phyloP scores from a whole-genome alignment of 2,113 vertebrate genomes.

The Stigmatopora argus region DNA sequence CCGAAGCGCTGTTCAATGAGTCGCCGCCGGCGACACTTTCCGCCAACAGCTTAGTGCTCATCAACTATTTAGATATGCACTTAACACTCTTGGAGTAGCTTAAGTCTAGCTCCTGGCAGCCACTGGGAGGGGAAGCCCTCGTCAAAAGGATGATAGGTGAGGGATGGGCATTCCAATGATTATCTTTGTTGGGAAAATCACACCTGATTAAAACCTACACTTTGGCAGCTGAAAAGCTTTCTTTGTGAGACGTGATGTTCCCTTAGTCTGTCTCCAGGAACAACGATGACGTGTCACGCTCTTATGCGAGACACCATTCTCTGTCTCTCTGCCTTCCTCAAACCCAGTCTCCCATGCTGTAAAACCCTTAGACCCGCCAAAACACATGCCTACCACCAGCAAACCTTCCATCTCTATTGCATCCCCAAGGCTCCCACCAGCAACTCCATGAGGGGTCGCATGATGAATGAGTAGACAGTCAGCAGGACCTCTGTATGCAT shows the following conservation, averaged over 20 bases:
- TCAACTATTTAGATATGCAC: slow-evolving; percentile 71
- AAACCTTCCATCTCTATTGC: slow-evolving; percentile 72
- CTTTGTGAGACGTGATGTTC: neutral
- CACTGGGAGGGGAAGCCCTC: slow-evolving; percentile 28
- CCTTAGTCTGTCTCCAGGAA: slow-evolving; percentile 32
- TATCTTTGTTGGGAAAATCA: slow-evolving; percentile 13
- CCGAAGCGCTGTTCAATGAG: slow-evolving; percentile 50
- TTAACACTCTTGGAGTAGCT: slow-evolving; percentile 60
- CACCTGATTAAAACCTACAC: slow-evolving; percentile 10
- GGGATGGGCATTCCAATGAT: neutral
- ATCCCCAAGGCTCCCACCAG: slow-evolving; percentile 82
- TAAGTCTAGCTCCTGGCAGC: slow-evolving; percentile 38
- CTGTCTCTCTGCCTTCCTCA: slow-evolving; percentile 6
- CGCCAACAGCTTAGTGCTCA: slow-evolving; percentile 66
- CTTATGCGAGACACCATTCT: slow-evolving; percentile 11
- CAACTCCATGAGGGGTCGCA: slow-evolving; percentile 80
- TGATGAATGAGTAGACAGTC: slow-evolving; percentile 90
- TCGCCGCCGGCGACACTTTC: slow-evolving; percentile 53
- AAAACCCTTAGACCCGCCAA: slow-evolving; percentile 15
- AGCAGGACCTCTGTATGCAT: slow-evolving; percentile 51
- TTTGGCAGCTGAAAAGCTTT: neutral
- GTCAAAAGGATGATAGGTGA: slow-evolving; percentile 16
- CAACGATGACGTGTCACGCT: slow-evolving; percentile 27
- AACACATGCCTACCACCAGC: slow-evolving; percentile 47
- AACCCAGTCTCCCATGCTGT: slow-evolving; percentile 25